These are phyloP conservation scores for Cerceris rybyensis DNA, from an alignment of 2,888 invertebrate genomes.

Conservation along the genomic window DNA sequence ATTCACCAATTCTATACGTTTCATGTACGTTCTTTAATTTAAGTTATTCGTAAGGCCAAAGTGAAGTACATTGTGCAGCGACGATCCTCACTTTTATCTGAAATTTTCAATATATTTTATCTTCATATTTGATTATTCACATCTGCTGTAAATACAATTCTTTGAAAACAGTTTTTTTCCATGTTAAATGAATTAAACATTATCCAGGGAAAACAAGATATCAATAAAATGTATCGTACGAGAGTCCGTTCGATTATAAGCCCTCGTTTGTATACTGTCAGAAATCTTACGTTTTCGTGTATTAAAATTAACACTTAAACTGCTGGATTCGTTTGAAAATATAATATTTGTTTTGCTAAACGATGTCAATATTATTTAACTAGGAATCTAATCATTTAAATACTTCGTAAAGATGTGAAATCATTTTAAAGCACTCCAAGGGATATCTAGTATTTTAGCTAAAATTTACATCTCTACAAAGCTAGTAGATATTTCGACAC, in stretches of 20 bases:
- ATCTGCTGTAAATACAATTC: slow-evolving; percentile 17
- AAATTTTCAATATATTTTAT: slow-evolving; percentile 10
- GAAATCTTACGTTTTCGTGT: not conserved
- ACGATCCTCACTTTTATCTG: slow-evolving; percentile 11
- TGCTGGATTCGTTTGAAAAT: no score
- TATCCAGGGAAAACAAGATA: slow-evolving; percentile 16
- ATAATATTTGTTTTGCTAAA: no score
- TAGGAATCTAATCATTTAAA: no score
- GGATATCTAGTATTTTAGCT: no score
- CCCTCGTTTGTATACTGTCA: no score
- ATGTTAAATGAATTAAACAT: not conserved
- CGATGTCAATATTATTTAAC: no score
- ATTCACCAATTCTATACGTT: not conserved
- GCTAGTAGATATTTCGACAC: no score
- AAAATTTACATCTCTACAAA: no score
- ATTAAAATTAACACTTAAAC: no score
- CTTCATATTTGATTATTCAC: not conserved
- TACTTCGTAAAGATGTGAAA: no score
- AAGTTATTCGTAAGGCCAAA: not conserved
- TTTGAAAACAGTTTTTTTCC: slow-evolving; percentile 20
- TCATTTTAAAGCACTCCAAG: no score
- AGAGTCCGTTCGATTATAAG: not conserved
- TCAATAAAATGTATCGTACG: slow-evolving; percentile 3
- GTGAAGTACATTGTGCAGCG: not conserved
- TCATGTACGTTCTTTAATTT: not conserved